Conservation (phyloP, 2,113 vertebrate species). For the Osmerus eperlanus region DNA sequence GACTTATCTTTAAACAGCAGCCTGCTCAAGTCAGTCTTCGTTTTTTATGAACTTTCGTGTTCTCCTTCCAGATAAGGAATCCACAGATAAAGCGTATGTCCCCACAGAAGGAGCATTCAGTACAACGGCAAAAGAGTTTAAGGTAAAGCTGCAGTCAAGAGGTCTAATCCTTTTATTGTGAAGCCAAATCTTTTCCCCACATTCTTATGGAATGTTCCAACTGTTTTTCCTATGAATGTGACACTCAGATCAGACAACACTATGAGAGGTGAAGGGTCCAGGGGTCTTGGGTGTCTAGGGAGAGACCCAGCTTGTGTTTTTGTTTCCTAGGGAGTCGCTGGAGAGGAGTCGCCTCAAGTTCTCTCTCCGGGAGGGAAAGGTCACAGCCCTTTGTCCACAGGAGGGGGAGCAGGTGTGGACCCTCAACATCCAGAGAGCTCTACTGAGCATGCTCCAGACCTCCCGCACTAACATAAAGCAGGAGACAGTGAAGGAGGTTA, state of each 20-base stretch:
- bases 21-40: neutral
- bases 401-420: constrained; percentile 77
- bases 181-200: constrained; percentile 9
- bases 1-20: neutral
- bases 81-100: constrained; percentile 74
- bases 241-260: constrained; percentile 54
- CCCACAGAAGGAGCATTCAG: constrained; percentile 68
- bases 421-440: constrained; percentile 82
- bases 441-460: constrained; percentile 85
- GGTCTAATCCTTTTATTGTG: too few relatives aligned
- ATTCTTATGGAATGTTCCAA: constrained; percentile 44
- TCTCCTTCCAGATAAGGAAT: constrained; percentile 72
- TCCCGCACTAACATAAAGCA: constrained; percentile 33
- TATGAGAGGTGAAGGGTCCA: constrained; percentile 32
- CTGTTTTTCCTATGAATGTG: constrained; percentile 54
- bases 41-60: constrained; percentile 7
- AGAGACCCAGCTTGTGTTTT: constrained; percentile 69
- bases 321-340: constrained; percentile 73
- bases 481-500: constrained; percentile 76
- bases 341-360: constrained; percentile 78
- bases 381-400: constrained; percentile 77
- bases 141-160: constrained; percentile 63
- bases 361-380: constrained; percentile 74
- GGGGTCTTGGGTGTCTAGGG: constrained; percentile 16
- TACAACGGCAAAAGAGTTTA: constrained; percentile 68